phyloP scores from a whole-genome alignment of 1,140 invertebrate genomes.

The Papilio machaon region DNA sequence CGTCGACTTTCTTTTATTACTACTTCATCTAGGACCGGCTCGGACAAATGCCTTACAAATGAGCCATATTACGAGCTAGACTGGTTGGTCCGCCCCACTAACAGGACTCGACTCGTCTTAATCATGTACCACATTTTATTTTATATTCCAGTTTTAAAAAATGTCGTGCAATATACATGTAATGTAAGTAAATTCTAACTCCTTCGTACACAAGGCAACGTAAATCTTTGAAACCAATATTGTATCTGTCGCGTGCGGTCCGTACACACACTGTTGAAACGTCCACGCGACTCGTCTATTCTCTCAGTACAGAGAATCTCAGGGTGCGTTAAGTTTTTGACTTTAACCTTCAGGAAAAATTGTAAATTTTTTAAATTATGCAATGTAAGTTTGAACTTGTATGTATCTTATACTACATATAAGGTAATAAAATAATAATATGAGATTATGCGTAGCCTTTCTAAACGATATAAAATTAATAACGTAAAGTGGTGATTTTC shows the following conservation, averaged over 20 bases:
- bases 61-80: constrained; percentile 22
- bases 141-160: constrained; percentile 23
- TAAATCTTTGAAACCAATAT: too few species aligned
- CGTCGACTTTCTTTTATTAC: constrained; percentile 59
- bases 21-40: constrained; percentile 27
- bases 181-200: not conserved
- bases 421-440: too few species aligned
- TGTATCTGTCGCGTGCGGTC: too few species aligned
- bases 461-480: too few species aligned
- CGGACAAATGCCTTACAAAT: constrained; percentile 22
- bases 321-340: not conserved
- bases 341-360: not conserved
- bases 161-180: not conserved
- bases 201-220: too few species aligned
- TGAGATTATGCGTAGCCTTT: too few species aligned
- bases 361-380: not conserved
- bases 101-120: constrained; percentile 8
- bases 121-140: not conserved
- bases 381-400: too few species aligned
- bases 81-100: constrained; percentile 14
- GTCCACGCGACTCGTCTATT: too few species aligned
- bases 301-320: too few species aligned
- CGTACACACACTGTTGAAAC: too few species aligned
- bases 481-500: not conserved
- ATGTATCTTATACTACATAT: too few species aligned